Evolutionary conservation across 2,888 invertebrate genomes (phyloP), one percentile per base, ranked within the genome.

Genomic region (Tetragonisca angustula): DNA sequence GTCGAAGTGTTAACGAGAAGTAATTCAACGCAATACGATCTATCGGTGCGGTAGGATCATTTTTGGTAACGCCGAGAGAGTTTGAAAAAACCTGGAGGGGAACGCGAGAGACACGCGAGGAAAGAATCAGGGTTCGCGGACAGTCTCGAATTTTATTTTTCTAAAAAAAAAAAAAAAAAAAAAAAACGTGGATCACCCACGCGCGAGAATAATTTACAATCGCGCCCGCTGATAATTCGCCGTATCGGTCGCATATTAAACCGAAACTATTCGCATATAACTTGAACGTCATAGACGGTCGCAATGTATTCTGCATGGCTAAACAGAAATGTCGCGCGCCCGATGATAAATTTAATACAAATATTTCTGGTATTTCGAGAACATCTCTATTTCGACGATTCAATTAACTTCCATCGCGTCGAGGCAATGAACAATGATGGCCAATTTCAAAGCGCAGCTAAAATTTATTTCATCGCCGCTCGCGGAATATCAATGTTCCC

Each of bases 21-120:
- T 92, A 91, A 92, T 92, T 91, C 75, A 89, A 92, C 89, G 93
- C 92, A 92, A 93, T 92, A 92, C 92, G 90, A 90, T 87, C 86
- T 88, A 90, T 74, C 83, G 86, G 9, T 89, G 87, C 88, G 90
- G 89, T 91, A 89, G 82, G 79, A 88, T 90, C 89, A 89, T 89
- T 79, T 27, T 21, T 50, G 84, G 15, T 11, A 43, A 71, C 73
- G 76, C n/a, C 52, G 27, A 17, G 71, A 56, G 54, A 70, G 43
- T 43, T 19, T 4, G 13, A 59, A 17, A 59, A 17, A 24, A 61
- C n/a, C 36, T 32, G 2, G 32, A 68, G 75, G 56, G 43, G 52
- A 70, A 65, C 43, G 81, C 74, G 24, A 32, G n/a, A 2, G 49
- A 56, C 32, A 32, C 32, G 36, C 61, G 64, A 54, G 62, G 79